Evolutionary conservation across 92 coral and sea anemone genomes (phyloP).

Genomic region (Paramuricea clavata): DNA sequence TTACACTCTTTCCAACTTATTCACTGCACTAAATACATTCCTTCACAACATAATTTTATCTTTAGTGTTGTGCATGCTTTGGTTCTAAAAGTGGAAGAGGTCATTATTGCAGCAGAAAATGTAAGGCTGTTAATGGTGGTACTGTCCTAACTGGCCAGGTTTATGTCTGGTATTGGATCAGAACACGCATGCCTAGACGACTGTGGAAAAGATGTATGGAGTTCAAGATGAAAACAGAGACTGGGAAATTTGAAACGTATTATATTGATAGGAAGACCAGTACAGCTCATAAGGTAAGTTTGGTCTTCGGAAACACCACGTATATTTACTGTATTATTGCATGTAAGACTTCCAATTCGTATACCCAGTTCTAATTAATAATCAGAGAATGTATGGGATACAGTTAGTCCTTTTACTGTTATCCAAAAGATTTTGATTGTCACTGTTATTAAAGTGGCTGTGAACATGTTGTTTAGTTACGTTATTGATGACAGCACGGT

Average conservation of each 20-base stretch:
- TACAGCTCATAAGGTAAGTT: conserved; percentile 13
- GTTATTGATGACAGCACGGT: too few species aligned
- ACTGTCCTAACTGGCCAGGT: background rate
- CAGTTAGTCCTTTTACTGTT: too few species aligned
- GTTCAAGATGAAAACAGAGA: background rate
- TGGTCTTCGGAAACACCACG: too few species aligned
- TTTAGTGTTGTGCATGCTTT: conserved; percentile 26
- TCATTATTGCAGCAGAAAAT: conserved; percentile 9
- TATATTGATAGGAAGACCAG: background rate
- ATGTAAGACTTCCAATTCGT: too few species aligned
- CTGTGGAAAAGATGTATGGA: conserved; percentile 17
- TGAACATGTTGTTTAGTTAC: background rate
- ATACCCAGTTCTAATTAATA: too few species aligned
- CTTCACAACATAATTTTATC: background rate
- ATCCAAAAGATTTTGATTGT: too few species aligned
- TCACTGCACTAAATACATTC: too few species aligned
- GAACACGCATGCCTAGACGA: conserved; percentile 7
- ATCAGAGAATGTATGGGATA: too few species aligned
- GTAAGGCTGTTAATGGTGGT: background rate
- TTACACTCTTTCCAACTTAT: too few species aligned
- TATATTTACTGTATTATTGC: too few species aligned
- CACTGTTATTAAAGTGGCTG: too few species aligned
- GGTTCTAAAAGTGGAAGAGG: conserved; percentile 11
- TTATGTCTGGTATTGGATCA: conserved; percentile 5
- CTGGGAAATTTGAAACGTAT: background rate